Evolutionary conservation across 2,797 vertebrate species (phyloP).

Genomic region (Clarias fuscus): DNA sequence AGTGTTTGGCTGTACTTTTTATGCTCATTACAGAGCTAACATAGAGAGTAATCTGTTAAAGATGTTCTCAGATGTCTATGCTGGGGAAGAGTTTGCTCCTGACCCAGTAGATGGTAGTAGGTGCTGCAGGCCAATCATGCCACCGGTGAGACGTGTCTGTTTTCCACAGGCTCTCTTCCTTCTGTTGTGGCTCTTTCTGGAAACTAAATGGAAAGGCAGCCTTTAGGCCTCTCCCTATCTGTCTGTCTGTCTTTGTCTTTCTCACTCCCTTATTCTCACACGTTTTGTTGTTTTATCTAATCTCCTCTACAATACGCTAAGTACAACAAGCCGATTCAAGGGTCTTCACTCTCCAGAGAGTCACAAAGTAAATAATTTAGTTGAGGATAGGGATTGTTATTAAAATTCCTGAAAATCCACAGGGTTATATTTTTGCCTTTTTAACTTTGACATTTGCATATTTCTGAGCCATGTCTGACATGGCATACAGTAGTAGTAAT

Average conservation of each 20-base stretch:
- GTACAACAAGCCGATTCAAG: slow-evolving; percentile 63
- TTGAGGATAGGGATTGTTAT: slow-evolving; percentile 66
- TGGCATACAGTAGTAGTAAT: slow-evolving; percentile 39
- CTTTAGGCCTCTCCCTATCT: slow-evolving; percentile 41
- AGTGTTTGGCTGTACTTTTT: slow-evolving; percentile 46
- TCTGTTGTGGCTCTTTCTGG: slow-evolving; percentile 65
- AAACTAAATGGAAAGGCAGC: slow-evolving; percentile 66
- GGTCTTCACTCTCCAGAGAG: slow-evolving; percentile 73
- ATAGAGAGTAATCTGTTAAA: slow-evolving; percentile 54
- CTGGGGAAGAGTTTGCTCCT: slow-evolving; percentile 49
- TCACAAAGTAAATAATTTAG: slow-evolving; percentile 79
- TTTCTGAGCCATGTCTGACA: slow-evolving; percentile 29
- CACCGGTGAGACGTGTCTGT: slow-evolving; percentile 75
- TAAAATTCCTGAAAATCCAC: slow-evolving; percentile 73
- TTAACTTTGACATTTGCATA: slow-evolving; percentile 36
- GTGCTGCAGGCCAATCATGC: slow-evolving; percentile 62
- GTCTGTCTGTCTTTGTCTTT: slow-evolving; percentile 45
- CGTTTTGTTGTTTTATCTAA: slow-evolving; percentile 35
- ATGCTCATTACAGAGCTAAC: slow-evolving; percentile 49
- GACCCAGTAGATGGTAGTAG: slow-evolving; percentile 51
- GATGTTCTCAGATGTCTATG: slow-evolving; percentile 50
- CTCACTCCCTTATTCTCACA: slow-evolving; percentile 46
- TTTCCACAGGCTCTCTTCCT: slow-evolving; percentile 68
- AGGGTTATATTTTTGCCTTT: slow-evolving; percentile 60
- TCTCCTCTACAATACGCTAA: slow-evolving; percentile 40